Base-by-base conservation (phyloP, 2,888 invertebrate genomes). In the Agrochola circellaris region DNA sequence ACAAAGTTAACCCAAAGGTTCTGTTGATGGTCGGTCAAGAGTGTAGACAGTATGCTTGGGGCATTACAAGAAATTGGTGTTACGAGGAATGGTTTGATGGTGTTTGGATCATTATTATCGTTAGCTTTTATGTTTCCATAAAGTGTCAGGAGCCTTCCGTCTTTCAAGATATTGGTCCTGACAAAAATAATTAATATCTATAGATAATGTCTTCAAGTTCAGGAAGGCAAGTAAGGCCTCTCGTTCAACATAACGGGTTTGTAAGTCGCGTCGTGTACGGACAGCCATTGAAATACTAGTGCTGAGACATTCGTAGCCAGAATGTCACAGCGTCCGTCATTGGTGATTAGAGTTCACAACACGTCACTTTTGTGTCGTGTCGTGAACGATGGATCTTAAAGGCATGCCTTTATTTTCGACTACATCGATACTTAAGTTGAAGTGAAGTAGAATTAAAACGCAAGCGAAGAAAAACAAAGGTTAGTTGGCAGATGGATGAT, bases 1-100 rank as follows among this genome's bases (percentile, higher is more conserved):
- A 64, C 74, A 56, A 67, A 76, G 67, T 68, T 51, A 70, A 74
- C 65, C 71, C 38, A 17, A 17, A 48, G 70, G 70, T 68, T 71
- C 75, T 71, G 67, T 78, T 83, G 85, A 74, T 84, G 23, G 51
- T 34, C 30, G 72, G 67, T 71, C 71, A 42, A 62, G 56, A 75
- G 74, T 77, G 82, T 65, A 72, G 62, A 62, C 71, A 77, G 56
- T 30, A 15, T 7, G 85, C 85, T 81, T 42, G n/a, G 48, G 85
- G 82, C 82, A 20, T 23, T 45, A 15, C 5, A n/a, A 34, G 51
- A 61, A 61, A 73, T 60, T 79, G 72, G 42, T 45, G 68, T 69
- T 72, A 56, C 26, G 38, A 66, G n/a, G 51, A 54, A 61, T 30
- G 20, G 64, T 68, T 48, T 73, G 42, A 77, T 73, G 7, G 17